These are phyloP conservation scores for Aramus guarauna DNA, from an alignment of 2,113 vertebrate species.

Conservation along the genomic window DNA sequence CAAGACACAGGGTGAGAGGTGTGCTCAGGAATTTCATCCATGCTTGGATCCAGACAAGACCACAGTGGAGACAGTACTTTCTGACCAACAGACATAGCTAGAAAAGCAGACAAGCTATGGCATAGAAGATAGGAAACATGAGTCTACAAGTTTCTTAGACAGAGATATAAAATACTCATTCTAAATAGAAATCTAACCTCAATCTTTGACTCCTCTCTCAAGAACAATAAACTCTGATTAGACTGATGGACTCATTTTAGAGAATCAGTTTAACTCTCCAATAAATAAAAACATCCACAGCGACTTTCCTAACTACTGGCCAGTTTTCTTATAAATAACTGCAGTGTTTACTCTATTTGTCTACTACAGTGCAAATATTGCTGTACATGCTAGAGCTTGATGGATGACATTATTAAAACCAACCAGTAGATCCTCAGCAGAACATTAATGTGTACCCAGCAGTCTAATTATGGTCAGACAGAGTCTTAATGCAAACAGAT, in stretches of 20 bases:
- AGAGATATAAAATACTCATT: background rate
- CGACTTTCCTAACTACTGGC: background rate
- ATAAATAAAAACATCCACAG: background rate
- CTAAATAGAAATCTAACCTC: background rate
- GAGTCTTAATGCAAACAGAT: slow-evolving; percentile 6
- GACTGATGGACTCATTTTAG: background rate
- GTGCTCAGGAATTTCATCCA: background rate
- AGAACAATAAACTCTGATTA: background rate
- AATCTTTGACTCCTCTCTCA: background rate
- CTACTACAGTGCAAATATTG: background rate
- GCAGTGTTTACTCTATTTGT: slow-evolving; percentile 2
- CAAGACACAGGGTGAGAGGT: background rate
- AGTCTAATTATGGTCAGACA: background rate
- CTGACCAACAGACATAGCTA: background rate
- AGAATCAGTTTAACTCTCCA: background rate
- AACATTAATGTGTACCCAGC: background rate
- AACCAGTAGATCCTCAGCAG: background rate
- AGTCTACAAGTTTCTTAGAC: background rate
- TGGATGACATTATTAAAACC: background rate
- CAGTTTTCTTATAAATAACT: background rate
- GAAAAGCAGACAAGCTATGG: background rate
- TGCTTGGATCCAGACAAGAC: background rate
- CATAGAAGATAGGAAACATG: background rate
- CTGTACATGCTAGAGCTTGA: background rate
- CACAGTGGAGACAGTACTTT: background rate